Conservation (phyloP, 1,140 invertebrate species). For the Drosophila equinoxialis region DNA sequence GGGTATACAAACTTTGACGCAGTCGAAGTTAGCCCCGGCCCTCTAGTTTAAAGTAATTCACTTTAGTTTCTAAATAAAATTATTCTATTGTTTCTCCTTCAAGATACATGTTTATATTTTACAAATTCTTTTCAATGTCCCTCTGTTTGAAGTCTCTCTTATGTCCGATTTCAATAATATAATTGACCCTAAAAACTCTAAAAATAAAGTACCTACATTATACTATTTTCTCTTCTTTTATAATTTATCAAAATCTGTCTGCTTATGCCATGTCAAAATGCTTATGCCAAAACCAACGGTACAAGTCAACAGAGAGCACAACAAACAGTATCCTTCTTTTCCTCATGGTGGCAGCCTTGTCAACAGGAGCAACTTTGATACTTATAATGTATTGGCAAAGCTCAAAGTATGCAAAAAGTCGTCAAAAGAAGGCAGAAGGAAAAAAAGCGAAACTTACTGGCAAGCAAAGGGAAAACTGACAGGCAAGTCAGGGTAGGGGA, state of each 20-base stretch:
- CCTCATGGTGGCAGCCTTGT: slow-evolving; percentile 2
- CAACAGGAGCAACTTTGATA: slow-evolving; percentile 37
- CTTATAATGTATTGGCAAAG: slow-evolving; percentile 62
- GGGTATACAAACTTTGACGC: no score
- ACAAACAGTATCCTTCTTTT: slow-evolving; percentile 22
- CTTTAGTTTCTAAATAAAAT: no score
- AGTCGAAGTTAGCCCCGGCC: no score
- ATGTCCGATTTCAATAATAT: neutral
- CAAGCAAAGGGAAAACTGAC: slow-evolving; percentile 35
- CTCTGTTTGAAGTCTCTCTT: neutral
- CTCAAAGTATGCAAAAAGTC: slow-evolving; percentile 74
- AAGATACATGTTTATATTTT: no score
- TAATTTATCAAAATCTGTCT: slow-evolving; percentile 22
- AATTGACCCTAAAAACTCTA: neutral
- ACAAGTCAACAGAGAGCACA: slow-evolving; percentile 9
- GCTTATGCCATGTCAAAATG: slow-evolving; percentile 1
- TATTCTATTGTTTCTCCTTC: no score
- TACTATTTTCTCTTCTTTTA: neutral
- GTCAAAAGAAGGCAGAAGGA: slow-evolving; percentile 30
- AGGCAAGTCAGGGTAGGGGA: neutral
- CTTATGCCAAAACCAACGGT: neutral
- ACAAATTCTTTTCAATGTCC: no score
- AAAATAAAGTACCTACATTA: neutral
- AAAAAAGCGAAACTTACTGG: slow-evolving; percentile 27
- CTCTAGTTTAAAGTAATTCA: no score